Conservation (phyloP, 2,113 vertebrate species). For the Arizona elegans region DNA sequence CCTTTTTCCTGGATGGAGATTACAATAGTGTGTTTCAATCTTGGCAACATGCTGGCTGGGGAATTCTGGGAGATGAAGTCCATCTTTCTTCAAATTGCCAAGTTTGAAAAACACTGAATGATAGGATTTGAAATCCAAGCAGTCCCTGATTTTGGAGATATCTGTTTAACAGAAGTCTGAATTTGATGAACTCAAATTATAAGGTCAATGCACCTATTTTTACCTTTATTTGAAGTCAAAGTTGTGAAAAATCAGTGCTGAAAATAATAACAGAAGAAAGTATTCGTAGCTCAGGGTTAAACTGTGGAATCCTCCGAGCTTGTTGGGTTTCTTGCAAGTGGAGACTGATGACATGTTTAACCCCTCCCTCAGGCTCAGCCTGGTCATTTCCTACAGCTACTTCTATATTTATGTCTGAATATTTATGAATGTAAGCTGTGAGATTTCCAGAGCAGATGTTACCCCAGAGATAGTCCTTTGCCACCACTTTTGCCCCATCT, state of each 20-base stretch:
- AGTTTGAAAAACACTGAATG: not conserved
- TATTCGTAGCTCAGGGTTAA: not conserved
- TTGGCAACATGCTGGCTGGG: too few relatives aligned
- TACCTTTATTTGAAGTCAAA: not conserved
- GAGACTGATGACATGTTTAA: not conserved
- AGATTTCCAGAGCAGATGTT: not conserved
- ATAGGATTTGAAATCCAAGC: not conserved
- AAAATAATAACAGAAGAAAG: not conserved
- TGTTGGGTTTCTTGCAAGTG: not conserved
- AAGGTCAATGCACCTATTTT: not conserved
- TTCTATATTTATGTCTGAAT: not conserved
- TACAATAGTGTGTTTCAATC: not conserved
- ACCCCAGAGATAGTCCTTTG: not conserved
- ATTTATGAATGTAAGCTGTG: not conserved
- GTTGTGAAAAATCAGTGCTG: not conserved
- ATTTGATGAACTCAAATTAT: not conserved
- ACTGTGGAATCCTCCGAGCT: not conserved
- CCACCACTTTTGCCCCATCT: too few relatives aligned
- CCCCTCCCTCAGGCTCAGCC: too few relatives aligned
- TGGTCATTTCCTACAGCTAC: not conserved
- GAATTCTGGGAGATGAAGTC: not conserved
- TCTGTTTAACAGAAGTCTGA: not conserved
- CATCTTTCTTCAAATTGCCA: not conserved
- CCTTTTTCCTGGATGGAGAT: not conserved
- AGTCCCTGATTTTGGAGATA: not conserved